Conservation (phyloP, 2,113 vertebrate species). For the Pseudopodoces humilis region DNA sequence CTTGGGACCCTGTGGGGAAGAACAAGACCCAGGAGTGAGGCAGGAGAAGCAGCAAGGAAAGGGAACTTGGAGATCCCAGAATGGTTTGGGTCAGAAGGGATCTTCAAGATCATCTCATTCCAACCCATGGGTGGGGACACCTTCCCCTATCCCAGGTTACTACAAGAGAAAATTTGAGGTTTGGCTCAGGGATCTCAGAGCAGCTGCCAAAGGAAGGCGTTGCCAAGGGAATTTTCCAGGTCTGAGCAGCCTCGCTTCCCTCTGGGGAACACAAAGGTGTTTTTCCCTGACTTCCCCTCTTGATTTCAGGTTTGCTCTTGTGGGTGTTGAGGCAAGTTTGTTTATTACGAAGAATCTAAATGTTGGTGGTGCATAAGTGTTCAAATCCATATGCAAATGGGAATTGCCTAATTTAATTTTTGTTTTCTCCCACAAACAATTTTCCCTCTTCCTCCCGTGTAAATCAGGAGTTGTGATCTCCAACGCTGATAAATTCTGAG, state of each 20-base stretch:
- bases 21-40: neutral
- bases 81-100: neutral
- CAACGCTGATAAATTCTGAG: neutral
- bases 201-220: neutral
- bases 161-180: neutral
- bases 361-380: neutral
- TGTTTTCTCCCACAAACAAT: neutral
- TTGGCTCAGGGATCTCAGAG: neutral
- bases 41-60: neutral
- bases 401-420: neutral
- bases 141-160: neutral
- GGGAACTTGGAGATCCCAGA: neutral
- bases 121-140: neutral
- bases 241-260: neutral
- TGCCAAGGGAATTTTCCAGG: neutral
- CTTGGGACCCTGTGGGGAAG: neutral
- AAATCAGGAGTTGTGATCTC: neutral
- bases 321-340: neutral
- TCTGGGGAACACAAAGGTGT: accelerated
- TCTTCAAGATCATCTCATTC: too few species aligned
- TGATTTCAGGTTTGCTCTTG: neutral
- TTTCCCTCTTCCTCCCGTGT: neutral
- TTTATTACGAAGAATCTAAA: neutral
- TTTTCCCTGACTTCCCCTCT: neutral
- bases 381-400: neutral